Base-by-base conservation (phyloP, 1,140 invertebrate genomes). In the Drosophila grimshawi region DNA sequence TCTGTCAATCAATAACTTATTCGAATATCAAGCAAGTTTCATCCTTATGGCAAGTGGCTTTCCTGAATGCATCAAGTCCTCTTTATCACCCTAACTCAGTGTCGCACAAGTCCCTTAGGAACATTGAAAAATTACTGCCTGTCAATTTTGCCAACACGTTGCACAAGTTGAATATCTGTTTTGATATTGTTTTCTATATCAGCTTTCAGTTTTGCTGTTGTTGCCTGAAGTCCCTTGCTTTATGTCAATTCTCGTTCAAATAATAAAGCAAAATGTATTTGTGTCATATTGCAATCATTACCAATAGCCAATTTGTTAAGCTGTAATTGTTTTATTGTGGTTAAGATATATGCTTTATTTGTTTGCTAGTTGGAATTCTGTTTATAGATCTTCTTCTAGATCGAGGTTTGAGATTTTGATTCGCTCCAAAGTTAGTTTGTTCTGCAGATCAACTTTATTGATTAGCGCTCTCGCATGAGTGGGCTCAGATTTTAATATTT, bases 401-500 rank as follows among this genome's bases (percentile, higher is more conserved):
- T 39, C 0, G 4, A 29, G 35, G 5, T 56, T 7, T 41, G 19
- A 19, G 27, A 43, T 3, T n/a, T 11, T 5, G 27, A 65, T 51
- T 2, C 79, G 64, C 3, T 73, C 60, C 0, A 62, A 61, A 1
- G 61, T n/a, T 27, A 86, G 29, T 1, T 69, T 48, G 2, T 67
- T n/a, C n/a, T 80, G 64, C 5, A 80, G 64, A 0, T 11, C 0
- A 5, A 29, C 4, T 43, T 71, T 78, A 32, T 73, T 81, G 1
- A 49, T 60, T 0, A 80, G 7, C 4, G 80, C 82, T 1, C 19
- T 35, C 3, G 53, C 51, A 45, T 91, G 57, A 0, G n/a, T 51
- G 0, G 86, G 70, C 1, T 76, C 59, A 7, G 55, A 43, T 0
- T 53, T 57, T 5, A 91, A 55, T 3, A 91, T 51, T 27, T 90